These are phyloP conservation scores for Peromyscus aztecus DNA, from an alignment of 2,797 vertebrate species.

Conservation along the genomic window DNA sequence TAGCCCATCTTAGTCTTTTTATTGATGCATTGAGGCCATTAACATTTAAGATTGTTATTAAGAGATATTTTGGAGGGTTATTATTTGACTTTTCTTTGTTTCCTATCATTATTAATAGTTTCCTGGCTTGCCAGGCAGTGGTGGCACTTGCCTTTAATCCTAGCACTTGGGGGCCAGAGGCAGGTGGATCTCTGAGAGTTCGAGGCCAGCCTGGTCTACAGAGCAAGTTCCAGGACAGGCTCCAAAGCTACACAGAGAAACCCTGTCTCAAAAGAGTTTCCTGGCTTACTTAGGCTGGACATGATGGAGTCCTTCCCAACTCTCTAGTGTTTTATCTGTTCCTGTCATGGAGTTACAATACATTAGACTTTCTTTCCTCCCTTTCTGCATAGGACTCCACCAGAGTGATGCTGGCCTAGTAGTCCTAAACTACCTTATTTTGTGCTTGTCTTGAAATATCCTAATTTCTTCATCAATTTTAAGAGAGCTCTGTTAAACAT, in stretches of 20 bases:
- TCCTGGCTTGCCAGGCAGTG: not conserved
- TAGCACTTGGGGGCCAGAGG: too few species aligned
- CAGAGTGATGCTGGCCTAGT: not conserved
- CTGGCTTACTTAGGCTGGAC: not conserved
- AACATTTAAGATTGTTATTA: not conserved
- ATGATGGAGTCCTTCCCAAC: not conserved
- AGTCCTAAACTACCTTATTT: not conserved
- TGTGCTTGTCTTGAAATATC: not conserved
- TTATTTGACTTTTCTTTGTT: not conserved
- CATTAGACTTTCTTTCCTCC: not conserved
- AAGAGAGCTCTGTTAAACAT: not conserved
- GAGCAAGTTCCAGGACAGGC: too few species aligned
- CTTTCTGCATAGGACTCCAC: not conserved
- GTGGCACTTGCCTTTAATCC: too few species aligned
- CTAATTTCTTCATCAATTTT: not conserved
- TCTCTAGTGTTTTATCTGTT: not conserved
- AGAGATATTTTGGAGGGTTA: not conserved
- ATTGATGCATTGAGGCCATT: not conserved
- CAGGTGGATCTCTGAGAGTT: too few species aligned
- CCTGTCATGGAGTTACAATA: not conserved
- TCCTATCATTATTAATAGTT: not conserved
- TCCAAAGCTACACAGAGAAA: too few species aligned
- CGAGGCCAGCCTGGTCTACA: too few species aligned
- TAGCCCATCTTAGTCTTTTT: not conserved
- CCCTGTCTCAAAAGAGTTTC: not conserved